Evolutionary conservation across 2,797 vertebrate genomes (phyloP).

Genomic region (Schizopygopsis malacanthus): DNA sequence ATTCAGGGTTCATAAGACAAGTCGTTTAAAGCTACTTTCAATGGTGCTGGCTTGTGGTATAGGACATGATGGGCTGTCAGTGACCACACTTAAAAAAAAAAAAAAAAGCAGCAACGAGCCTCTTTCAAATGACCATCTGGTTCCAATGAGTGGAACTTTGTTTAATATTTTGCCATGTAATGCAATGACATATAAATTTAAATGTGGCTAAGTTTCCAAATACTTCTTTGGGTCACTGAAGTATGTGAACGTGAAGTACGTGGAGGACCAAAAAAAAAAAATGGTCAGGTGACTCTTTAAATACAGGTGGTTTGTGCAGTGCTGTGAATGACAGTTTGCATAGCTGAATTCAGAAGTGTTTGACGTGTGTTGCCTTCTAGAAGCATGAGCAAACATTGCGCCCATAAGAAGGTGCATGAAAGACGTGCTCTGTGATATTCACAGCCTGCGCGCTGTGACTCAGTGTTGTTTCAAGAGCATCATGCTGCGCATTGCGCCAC

Average conservation of each 20-base stretch:
- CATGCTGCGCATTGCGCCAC: no score
- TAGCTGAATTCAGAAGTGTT: conserved; percentile 16
- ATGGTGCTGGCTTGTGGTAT: background rate
- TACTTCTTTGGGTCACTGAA: background rate
- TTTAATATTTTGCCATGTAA: background rate
- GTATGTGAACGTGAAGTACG: background rate
- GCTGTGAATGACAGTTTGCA: conserved; percentile 5
- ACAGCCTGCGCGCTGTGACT: no score
- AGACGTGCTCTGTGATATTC: conserved; percentile 6
- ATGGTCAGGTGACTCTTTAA: conserved; percentile 13
- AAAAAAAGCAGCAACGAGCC: background rate
- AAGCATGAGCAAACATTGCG: conserved; percentile 6
- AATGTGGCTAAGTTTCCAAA: background rate
- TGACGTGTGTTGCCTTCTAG: background rate
- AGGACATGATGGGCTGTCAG: background rate
- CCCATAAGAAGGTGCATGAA: background rate
- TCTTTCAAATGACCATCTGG: background rate
- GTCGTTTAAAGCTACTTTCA: background rate
- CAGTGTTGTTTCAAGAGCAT: no score
- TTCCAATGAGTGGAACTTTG: background rate
- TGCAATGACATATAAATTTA: background rate
- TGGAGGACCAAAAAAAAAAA: background rate
- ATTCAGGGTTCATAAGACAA: background rate
- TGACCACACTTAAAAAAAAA: background rate
- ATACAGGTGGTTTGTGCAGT: conserved; percentile 13